phyloP scores from a whole-genome alignment of 2,888 invertebrate species.

The Chorisops tibialis region DNA sequence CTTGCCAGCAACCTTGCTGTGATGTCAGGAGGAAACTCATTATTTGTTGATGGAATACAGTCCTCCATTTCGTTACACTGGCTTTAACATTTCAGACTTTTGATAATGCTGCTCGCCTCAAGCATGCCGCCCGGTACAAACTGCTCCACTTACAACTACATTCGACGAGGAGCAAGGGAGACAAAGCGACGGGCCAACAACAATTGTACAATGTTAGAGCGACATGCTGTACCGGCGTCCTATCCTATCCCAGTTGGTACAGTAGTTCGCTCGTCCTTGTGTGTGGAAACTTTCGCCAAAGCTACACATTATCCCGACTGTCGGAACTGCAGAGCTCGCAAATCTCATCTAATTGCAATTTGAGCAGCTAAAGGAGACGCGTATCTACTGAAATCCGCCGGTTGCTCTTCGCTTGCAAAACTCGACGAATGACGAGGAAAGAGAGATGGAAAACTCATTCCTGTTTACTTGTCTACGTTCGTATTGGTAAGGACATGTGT shows the following conservation, averaged over 20 bases:
- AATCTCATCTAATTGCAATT: conserved; percentile 25
- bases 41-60: too few species aligned
- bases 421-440: too few species aligned
- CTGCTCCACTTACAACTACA: too few species aligned
- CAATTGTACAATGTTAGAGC: not conserved
- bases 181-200: not conserved
- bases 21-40: too few species aligned
- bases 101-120: too few species aligned
- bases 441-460: too few species aligned
- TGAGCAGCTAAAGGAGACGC: conserved; percentile 25
- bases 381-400: not conserved
- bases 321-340: conserved; percentile 21
- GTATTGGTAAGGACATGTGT: conserved; percentile 23
- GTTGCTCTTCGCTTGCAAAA: too few species aligned
- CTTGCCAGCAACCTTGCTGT: too few species aligned
- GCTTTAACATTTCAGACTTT: too few species aligned
- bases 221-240: not conserved
- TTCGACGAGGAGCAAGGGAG: not conserved
- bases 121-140: too few species aligned
- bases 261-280: not conserved
- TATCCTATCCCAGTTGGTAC: conserved; percentile 16
- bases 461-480: not conserved
- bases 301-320: conserved; percentile 18
- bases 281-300: not conserved
- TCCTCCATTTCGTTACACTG: too few species aligned